Conservation (phyloP, 2,113 vertebrate species). For the Furnarius figulus region DNA sequence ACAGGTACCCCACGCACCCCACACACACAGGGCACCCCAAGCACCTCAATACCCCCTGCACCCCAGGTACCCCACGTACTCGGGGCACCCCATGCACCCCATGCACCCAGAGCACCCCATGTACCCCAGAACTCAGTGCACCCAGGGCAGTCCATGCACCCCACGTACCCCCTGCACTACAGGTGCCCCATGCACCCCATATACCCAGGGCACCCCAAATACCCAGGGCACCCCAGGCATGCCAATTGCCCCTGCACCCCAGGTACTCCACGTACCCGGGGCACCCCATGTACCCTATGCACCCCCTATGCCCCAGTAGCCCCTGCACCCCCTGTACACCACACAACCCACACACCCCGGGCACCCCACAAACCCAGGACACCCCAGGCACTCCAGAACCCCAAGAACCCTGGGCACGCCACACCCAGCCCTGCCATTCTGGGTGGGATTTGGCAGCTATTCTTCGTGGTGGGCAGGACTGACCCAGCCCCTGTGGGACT, state of each 20-base stretch:
- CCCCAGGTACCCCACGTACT: neutral
- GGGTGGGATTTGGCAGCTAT: neutral
- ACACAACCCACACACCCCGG: neutral
- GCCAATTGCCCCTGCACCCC: too few relatives aligned
- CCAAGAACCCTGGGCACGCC: neutral
- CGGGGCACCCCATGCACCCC: neutral
- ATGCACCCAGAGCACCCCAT: neutral
- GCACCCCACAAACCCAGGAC: neutral
- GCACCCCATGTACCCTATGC: too few relatives aligned
- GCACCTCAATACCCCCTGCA: neutral
- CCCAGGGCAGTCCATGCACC: neutral
- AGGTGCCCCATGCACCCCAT: neutral
- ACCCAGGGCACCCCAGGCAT: neutral
- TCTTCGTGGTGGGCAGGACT: neutral
- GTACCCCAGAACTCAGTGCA: neutral
- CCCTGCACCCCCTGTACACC: neutral
- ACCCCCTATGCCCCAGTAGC: neutral
- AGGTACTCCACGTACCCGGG: too few relatives aligned
- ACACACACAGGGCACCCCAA: neutral
- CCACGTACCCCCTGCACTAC: neutral
- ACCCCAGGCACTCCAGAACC: neutral
- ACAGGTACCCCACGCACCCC: too few relatives aligned
- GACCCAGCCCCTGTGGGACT: accelerated
- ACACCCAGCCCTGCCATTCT: neutral
- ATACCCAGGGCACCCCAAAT: neutral